A percentile compares a stretch with the other conserved stretches of the same genome.
phyloP scores from a whole-genome alignment of 1,140 invertebrate species.

The Ceratina australensis region DNA sequence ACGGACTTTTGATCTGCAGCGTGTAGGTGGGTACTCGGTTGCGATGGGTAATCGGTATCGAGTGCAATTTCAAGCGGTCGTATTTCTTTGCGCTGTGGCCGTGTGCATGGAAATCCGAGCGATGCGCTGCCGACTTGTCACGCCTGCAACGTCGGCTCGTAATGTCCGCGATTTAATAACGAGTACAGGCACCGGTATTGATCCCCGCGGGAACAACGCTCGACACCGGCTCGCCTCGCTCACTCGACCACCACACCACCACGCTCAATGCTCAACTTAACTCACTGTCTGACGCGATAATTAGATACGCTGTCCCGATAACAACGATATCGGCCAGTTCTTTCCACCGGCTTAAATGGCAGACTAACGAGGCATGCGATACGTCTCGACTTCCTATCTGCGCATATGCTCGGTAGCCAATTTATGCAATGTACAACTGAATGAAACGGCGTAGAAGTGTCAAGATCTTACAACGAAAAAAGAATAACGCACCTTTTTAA shows the following conservation, averaged over 20 bases:
- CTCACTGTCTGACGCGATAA: slow-evolving; percentile 53
- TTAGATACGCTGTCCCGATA: slow-evolving; percentile 55
- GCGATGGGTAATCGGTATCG: slow-evolving; percentile 47
- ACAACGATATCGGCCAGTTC: slow-evolving; percentile 20
- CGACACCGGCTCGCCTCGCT: slow-evolving; percentile 16
- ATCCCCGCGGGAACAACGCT: slow-evolving; percentile 52
- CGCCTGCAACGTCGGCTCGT: slow-evolving; percentile 25
- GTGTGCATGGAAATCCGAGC: slow-evolving; percentile 9
- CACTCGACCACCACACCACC: slow-evolving; percentile 36
- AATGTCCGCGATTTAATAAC: slow-evolving; percentile 66
- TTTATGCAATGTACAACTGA: too few relatives aligned
- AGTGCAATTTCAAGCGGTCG: slow-evolving; percentile 65
- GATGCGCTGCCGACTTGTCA: slow-evolving; percentile 18
- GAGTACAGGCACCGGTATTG: slow-evolving; percentile 54
- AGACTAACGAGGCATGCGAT: too few relatives aligned
- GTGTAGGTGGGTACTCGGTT: too few relatives aligned
- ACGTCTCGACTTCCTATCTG: neutral
- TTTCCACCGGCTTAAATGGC: neutral
- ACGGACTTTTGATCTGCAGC: too few relatives aligned
- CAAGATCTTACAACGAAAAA: too few relatives aligned
- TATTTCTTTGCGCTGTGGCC: slow-evolving; percentile 41
- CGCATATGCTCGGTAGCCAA: too few relatives aligned
- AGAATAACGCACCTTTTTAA: too few relatives aligned
- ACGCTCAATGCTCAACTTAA: slow-evolving; percentile 42
- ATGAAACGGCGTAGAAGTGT: too few relatives aligned